Evolutionary conservation across 2,113 vertebrate genomes (phyloP).

Genomic region (Cyrtonyx montezumae): DNA sequence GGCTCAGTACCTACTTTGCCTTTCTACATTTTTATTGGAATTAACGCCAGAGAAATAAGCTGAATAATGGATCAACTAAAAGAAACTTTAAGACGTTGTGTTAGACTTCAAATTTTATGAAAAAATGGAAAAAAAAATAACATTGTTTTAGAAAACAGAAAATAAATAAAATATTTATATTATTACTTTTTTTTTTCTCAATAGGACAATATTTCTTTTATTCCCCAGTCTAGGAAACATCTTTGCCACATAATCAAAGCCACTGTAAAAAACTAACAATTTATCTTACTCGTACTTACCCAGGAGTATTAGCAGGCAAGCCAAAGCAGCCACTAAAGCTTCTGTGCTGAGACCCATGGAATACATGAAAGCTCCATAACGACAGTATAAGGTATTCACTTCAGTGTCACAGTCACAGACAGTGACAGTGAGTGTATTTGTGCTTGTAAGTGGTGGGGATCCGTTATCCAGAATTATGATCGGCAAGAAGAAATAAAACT

Average conservation of each 20-base stretch:
- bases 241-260: neutral
- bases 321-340: slow-evolving; percentile 79
- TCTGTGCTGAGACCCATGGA: slow-evolving; percentile 83
- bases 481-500: slow-evolving; percentile 80
- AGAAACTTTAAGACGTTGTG: neutral
- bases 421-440: slow-evolving; percentile 86
- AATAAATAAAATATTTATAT: neutral
- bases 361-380: slow-evolving; percentile 77
- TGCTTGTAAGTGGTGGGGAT: slow-evolving; percentile 85
- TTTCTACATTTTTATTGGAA: neutral
- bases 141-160: neutral
- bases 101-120: neutral
- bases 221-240: neutral
- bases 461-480: slow-evolving; percentile 90
- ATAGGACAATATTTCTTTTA: neutral
- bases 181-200: neutral
- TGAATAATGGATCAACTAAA: neutral
- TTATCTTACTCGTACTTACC: slow-evolving; percentile 76
- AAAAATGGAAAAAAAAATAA: neutral
- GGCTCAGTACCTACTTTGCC: neutral
- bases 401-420: slow-evolving; percentile 86
- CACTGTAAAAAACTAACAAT: neutral
- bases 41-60: neutral
- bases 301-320: slow-evolving; percentile 81
- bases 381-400: slow-evolving; percentile 76